A percentile compares a stretch with the other conserved stretches of the same genome.
Evolutionary conservation across 2,797 vertebrate genomes (phyloP).

Genomic region (Huso huso): DNA sequence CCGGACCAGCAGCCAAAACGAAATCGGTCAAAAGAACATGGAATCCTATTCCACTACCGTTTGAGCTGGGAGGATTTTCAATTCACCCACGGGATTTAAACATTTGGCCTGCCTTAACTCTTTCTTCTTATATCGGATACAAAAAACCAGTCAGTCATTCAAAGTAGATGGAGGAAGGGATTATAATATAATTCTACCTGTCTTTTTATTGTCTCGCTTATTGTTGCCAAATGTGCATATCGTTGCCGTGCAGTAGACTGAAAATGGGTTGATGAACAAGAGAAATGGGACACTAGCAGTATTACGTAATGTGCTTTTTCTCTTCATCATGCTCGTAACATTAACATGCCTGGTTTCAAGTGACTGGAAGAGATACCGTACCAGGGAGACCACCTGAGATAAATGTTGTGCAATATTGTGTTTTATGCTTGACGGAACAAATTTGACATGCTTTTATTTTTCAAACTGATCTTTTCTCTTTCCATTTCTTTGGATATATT

Average conservation of each 20-base stretch:
- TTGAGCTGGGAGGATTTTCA: conserved; percentile 46
- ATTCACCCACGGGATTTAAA: neutral
- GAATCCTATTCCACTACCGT: conserved; percentile 79
- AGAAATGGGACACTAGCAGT: conserved; percentile 44
- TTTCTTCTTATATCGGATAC: neutral
- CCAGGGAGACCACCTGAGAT: conserved; percentile 19
- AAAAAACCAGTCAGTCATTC: no score
- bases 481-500: conserved; percentile 16
- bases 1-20: conserved; percentile 39
- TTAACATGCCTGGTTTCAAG: conserved; percentile 8
- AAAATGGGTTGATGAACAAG: conserved; percentile 37
- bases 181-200: no score
- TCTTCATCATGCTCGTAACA: conserved; percentile 5
- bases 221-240: conserved; percentile 57
- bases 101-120: neutral
- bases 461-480: conserved; percentile 43
- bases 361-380: no score
- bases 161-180: no score
- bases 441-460: conserved; percentile 52
- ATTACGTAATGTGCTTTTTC: conserved; percentile 40
- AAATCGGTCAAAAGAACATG: conserved; percentile 50
- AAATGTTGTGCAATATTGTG: conserved; percentile 71
- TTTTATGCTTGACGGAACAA: conserved; percentile 64
- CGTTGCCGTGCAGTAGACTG: conserved; percentile 47
- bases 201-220: conserved; percentile 41